Percentiles rank a stretch among this genome's conserved stretches.
Evolutionary conservation across 2,888 invertebrate genomes (phyloP).

Genomic region (Drosophila sordidapex): DNA sequence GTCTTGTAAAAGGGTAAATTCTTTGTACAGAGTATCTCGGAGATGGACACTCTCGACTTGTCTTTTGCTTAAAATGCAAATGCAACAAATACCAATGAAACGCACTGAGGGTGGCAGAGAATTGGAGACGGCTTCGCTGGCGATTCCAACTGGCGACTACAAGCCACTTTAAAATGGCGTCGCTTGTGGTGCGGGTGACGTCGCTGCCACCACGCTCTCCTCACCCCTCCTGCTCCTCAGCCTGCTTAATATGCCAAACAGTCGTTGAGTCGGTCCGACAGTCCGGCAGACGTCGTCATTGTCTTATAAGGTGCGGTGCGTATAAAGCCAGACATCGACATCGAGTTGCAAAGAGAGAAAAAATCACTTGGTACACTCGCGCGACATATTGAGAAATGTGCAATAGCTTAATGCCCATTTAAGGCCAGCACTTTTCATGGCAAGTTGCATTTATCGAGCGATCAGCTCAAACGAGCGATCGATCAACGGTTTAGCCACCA

Average conservation of each 20-base stretch:
- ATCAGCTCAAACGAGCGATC: conserved; percentile 73
- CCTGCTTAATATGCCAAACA: conserved; percentile 74
- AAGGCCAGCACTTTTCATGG: conserved; percentile 83
- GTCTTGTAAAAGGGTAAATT: background rate
- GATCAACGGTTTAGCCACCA: conserved; percentile 58
- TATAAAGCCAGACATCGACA: conserved; percentile 71
- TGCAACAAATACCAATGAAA: conserved; percentile 33
- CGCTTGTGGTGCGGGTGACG: conserved; percentile 64
- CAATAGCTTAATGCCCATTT: conserved; percentile 84
- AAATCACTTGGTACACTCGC: conserved; percentile 75
- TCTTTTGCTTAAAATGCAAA: conserved; percentile 56
- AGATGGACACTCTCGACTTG: background rate
- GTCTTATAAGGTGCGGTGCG: conserved; percentile 78
- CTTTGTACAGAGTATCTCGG: conserved; percentile 2
- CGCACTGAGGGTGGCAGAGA: conserved; percentile 48
- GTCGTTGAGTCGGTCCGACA: conserved; percentile 38
- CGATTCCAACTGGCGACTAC: conserved; percentile 36
- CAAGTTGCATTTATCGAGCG: conserved; percentile 84
- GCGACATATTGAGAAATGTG: conserved; percentile 85
- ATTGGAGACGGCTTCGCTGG: conserved; percentile 17
- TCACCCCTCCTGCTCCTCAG: conserved; percentile 7
- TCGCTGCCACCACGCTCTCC: conserved; percentile 21
- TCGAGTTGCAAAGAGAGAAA: conserved; percentile 56
- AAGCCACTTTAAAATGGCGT: conserved; percentile 64
- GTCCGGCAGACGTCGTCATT: conserved; percentile 69